Conservation (phyloP, 1,140 invertebrate genomes). For the Drosophila pseudoobscura region DNA sequence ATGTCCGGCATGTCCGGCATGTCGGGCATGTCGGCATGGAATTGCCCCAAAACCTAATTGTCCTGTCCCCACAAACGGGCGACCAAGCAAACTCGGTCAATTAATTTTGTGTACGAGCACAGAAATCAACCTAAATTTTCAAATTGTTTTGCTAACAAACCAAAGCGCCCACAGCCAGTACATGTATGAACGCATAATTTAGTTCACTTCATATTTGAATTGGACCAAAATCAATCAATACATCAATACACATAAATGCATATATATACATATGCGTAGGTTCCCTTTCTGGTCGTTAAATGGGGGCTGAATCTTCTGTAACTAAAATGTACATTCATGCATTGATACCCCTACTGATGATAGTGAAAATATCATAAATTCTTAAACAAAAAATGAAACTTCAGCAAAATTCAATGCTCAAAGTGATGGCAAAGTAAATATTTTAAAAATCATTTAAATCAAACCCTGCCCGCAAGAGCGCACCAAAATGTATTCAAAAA, state of each 20-base stretch:
- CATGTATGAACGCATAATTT: conserved; percentile 1
- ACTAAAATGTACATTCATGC: no score
- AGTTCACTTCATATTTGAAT: conserved; percentile 16
- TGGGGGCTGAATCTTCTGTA: no score
- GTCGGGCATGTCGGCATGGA: conserved; percentile 18
- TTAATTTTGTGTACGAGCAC: conserved; percentile 37
- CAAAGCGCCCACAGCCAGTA: conserved; percentile 1
- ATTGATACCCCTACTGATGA: no score
- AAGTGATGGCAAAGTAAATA: no score
- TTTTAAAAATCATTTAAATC: conserved; percentile 6
- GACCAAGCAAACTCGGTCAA: conserved; percentile 53
- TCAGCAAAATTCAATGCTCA: no score
- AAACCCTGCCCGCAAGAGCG: no score
- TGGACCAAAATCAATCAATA: conserved; percentile 1
- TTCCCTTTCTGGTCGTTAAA: not conserved
- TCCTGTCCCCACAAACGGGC: conserved; percentile 32
- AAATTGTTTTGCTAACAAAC: conserved; percentile 39
- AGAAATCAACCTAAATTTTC: conserved; percentile 45
- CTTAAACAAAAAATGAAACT: no score
- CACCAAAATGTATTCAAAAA: conserved; percentile 28
- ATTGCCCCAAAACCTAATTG: conserved; percentile 67
- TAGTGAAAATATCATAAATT: no score
- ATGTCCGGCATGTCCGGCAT: conserved; percentile 12
- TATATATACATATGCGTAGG: not conserved
- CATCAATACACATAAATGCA: no score